These are phyloP conservation scores for Agrochola lota DNA, from an alignment of 2,888 invertebrate species.

Conservation along the genomic window DNA sequence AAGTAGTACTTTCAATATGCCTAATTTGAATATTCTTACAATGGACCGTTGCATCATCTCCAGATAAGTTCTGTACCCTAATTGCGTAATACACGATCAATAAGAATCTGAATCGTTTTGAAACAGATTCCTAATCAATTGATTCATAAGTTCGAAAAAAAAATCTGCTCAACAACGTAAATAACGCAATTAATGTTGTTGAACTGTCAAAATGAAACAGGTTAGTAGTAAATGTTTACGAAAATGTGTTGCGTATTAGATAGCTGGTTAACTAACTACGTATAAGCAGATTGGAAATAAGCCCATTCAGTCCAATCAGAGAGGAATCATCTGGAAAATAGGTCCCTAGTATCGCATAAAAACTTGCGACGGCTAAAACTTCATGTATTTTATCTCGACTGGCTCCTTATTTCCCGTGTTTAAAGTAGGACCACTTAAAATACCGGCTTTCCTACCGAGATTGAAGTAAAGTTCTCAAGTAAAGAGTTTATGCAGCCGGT, in stretches of 20 bases:
- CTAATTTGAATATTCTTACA: not conserved
- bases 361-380: not conserved
- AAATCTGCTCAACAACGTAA: too few species aligned
- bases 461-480: slow-evolving; percentile 51
- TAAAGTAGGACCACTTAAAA: slow-evolving; percentile 51
- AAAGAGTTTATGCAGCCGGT: slow-evolving; percentile 50
- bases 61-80: not conserved
- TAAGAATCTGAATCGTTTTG: too few species aligned
- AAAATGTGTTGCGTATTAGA: too few species aligned
- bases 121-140: too few species aligned
- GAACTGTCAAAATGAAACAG: too few species aligned
- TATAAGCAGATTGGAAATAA: not conserved
- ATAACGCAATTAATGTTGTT: too few species aligned
- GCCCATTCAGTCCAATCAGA: too few species aligned
- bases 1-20: not conserved
- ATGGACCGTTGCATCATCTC: not conserved
- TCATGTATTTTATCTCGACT: slow-evolving; percentile 20
- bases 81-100: too few species aligned
- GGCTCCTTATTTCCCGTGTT: slow-evolving; percentile 28
- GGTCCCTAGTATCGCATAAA: not conserved
- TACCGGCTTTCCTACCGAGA: slow-evolving; percentile 47
- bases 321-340: not conserved
- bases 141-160: too few species aligned
- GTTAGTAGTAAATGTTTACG: too few species aligned
- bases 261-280: too few species aligned